Base-by-base conservation (phyloP, 2,888 invertebrate genomes). In the Cataglyphis albicans region DNA sequence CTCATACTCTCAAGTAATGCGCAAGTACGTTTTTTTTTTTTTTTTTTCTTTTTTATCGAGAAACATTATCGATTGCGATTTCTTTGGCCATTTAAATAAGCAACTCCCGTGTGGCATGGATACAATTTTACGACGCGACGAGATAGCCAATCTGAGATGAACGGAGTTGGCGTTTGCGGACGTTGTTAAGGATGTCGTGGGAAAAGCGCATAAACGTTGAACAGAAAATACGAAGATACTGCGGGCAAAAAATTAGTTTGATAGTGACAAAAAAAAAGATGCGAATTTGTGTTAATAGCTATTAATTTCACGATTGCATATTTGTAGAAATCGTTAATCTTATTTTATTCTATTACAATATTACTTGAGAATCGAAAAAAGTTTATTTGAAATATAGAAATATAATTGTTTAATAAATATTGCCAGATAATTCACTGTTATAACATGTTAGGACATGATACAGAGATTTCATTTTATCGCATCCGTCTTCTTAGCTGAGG, bases 11-110 rank as follows among this genome's bases (percentile, higher is more conserved):
- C 32, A 41, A 57, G 41, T 78, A 59, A 70, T 59, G 35, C n/a
- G n/a, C 72, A 76, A 15, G 38, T 67, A 44, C 38, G 15, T 25
- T n/a, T 67, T 55, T 65, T 25, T 25, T 25, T 70, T 55, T 65
- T 70, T 52, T 38, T 70, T 52, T 21, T 21, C 0, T 21, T 21
- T 21, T 21, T 21, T 38, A n/a, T n/a, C 18, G n/a, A 4, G 44
- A 38, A 72, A 76, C 55, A 63, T 81, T 80, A 70, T 55, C 52
- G 59, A 87, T 87, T 84, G 78, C 88, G 84, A 83, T 80, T 64
- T 82, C 59, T 15, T 67, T 76, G 35, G 67, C 52, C 81, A 61
- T 81, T 88, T 86, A 88, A 86, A 84, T 83, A 86, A 88, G 84
- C 29, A 75, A 55, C 35, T 52, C 64, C 67, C n/a, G 61, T 38